These are phyloP conservation scores for Centropus bengalensis DNA, from an alignment of 2,113 vertebrate species.

Conservation along the genomic window DNA sequence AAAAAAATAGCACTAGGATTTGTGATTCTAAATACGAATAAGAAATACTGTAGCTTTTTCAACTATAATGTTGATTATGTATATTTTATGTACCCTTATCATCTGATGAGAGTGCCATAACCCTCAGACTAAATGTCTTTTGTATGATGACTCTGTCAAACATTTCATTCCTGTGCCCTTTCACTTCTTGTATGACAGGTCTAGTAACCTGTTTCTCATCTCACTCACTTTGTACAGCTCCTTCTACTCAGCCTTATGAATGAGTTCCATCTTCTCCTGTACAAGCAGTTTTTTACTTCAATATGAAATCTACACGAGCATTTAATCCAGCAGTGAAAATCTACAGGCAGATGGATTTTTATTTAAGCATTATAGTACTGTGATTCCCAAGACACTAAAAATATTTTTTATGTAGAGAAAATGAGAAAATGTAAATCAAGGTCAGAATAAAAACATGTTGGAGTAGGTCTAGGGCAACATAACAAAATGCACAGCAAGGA, in stretches of 20 bases:
- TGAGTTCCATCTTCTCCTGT: not conserved
- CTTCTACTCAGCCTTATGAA: not conserved
- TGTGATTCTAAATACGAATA: not conserved
- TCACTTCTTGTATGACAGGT: not conserved
- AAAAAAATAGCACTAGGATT: not conserved
- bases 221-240: not conserved
- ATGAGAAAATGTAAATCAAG: not conserved
- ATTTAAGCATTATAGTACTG: not conserved
- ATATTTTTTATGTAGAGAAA: not conserved
- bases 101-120: not conserved
- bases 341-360: not conserved
- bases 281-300: not conserved
- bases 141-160: not conserved
- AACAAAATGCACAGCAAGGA: not conserved
- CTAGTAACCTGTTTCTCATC: not conserved
- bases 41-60: not conserved
- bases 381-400: not conserved
- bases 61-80: not conserved
- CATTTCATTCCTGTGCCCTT: not conserved
- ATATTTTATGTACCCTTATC: not conserved
- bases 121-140: not conserved
- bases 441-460: not conserved
- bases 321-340: not conserved
- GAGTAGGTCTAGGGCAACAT: not conserved
- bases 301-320: not conserved